Percentiles rank a stretch among this genome's conserved stretches.
Conservation (phyloP, 1,140 invertebrate genomes). For the Megalopta genalis region DNA sequence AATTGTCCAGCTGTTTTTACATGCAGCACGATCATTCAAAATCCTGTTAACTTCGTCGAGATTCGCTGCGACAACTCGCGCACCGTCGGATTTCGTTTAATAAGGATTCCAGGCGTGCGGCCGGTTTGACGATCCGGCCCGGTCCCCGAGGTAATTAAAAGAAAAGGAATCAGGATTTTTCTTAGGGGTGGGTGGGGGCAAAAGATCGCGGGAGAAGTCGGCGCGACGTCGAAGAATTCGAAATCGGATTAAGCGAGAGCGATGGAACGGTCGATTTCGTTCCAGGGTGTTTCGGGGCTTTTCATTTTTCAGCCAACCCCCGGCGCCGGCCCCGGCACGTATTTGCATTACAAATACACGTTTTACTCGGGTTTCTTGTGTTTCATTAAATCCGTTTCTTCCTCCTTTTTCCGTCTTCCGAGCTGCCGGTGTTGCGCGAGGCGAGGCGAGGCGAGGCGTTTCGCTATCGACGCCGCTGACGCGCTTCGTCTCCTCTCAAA, state of each 20-base stretch:
- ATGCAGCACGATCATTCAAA: no score
- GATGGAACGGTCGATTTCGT: constrained; percentile 59
- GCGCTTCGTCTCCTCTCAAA: constrained; percentile 36
- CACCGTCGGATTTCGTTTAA: constrained; percentile 22
- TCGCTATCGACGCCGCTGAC: neutral
- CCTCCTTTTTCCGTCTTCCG: constrained; percentile 17
- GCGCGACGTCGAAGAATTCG: constrained; percentile 61
- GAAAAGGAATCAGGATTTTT: constrained; percentile 64
- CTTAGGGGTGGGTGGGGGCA: neutral
- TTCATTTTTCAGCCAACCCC: constrained; percentile 64
- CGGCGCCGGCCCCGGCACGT: constrained; percentile 22
- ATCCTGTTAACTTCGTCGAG: no score
- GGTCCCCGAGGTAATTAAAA: constrained; percentile 65
- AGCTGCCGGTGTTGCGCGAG: constrained; percentile 9
- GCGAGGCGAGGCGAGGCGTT: no score
- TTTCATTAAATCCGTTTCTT: constrained; percentile 69
- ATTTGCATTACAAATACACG: constrained; percentile 73
- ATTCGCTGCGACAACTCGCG: neutral
- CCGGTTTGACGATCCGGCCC: constrained; percentile 35
- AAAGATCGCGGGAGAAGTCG: constrained; percentile 34
- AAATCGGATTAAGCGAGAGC: constrained; percentile 65
- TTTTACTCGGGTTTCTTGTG: constrained; percentile 57
- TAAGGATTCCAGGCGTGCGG: constrained; percentile 46
- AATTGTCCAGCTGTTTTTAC: no score
- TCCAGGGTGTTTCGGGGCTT: constrained; percentile 56